Evolutionary conservation across 2,113 vertebrate genomes (phyloP), one percentile per base, ranked within the genome.

Genomic region (Stomatorhinus ivindoensis): DNA sequence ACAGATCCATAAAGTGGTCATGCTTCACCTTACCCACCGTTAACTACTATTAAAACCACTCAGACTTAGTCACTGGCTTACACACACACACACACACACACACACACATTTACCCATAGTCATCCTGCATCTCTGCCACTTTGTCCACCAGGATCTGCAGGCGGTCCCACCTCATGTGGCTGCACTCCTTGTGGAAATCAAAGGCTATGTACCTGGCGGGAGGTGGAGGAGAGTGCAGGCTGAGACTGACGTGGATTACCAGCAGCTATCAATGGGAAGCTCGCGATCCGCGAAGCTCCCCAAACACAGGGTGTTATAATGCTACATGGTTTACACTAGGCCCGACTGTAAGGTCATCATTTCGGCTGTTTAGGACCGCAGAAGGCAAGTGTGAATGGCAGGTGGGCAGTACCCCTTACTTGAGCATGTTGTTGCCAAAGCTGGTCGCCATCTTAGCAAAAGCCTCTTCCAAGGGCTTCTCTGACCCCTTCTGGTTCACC

Each of bases 101-200:
- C 61, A 51, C n/a, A 50, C 4, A 2, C 7, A 91, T 94, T 92
- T 93, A 99, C 98, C 98, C 97, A 92, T 97, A 96, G n/a, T 98
- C 97, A 92, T 98, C 96, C 90, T 99, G 98, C 58, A 95, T 95
- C 39, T 97, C 97, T 87, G 97, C 94, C 7, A 99, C 95, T 27
- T 92, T 94, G 93, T 99, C 97, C 94, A 99, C 35, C 87, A 99
- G 92, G 90, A 98, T 96, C 89, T 97, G 97, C 1, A 99, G 96
- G 0, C 98, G 96, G 90, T 99, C 97, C 98, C 98, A 99, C 86
- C 98, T 96, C 98, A 99, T 98, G 24, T 94, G 96, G 91, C 97
- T 98, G 94, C 98, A 99, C 92, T 99, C 98, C 92, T 98, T 99
- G 91, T 99, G 98, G 93, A 99, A 99, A 93, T 99, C 98, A 94